Conservation (phyloP, 92 coral and sea anemone species). For the Porites evermanni region DNA sequence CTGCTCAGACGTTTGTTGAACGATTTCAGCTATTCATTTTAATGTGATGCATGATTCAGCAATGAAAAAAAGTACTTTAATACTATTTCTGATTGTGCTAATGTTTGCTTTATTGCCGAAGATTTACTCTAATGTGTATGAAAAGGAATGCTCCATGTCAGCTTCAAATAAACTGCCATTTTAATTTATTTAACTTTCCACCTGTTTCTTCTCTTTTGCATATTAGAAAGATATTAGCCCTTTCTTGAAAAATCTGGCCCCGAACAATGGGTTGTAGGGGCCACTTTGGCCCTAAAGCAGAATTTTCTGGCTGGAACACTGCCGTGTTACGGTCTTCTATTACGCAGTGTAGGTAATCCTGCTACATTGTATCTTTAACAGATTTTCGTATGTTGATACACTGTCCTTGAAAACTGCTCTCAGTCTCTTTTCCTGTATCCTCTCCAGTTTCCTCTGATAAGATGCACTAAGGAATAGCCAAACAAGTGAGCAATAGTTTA, state of each 20-base stretch:
- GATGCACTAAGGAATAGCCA: conserved; percentile 28
- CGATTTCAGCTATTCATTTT: no score
- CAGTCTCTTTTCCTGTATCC: conserved; percentile 12
- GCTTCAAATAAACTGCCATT: no score
- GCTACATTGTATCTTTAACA: conserved; percentile 5
- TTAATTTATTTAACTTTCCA: no score
- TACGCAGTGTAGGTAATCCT: conserved; percentile 4
- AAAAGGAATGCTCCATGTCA: not conserved
- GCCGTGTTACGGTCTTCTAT: conserved; percentile 6
- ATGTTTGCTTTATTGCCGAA: not conserved
- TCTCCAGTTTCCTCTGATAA: conserved; percentile 20
- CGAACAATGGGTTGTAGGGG: no score
- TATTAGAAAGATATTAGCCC: no score
- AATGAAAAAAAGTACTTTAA: no score
- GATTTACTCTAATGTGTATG: not conserved
- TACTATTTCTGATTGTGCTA: no score
- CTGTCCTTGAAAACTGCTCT: not conserved
- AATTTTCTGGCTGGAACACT: not conserved
- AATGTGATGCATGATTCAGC: no score
- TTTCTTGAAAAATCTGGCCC: no score
- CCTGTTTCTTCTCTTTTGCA: no score
- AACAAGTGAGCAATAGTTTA: conserved; percentile 29
- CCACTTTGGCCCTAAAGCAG: conserved; percentile 9
- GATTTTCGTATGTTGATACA: conserved; percentile 19
- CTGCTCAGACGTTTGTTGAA: no score